Conservation (phyloP, 2,888 invertebrate species). For the Lampropteryx suffumata region DNA sequence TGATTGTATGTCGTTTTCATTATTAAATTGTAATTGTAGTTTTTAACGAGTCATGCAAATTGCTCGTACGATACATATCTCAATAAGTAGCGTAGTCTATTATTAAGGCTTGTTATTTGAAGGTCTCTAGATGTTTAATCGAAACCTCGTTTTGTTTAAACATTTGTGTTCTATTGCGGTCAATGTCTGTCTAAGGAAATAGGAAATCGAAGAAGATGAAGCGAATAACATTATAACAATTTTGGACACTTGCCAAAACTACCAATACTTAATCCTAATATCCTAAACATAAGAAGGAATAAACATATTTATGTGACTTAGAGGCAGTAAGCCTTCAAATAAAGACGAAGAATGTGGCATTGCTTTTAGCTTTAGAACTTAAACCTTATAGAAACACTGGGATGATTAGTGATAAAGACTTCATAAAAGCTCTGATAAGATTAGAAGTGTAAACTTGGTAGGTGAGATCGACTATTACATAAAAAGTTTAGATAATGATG, state of each 20-base stretch:
- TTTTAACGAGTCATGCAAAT: conserved; percentile 9
- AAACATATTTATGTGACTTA: too few relatives aligned
- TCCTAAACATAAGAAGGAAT: not conserved
- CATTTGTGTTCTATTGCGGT: conserved; percentile 5
- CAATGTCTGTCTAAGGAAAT: not conserved
- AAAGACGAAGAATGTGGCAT: too few relatives aligned
- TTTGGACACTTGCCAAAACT: conserved; percentile 5
- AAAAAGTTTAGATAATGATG: too few relatives aligned
- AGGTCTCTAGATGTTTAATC: conserved; percentile 3
- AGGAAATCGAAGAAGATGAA: not conserved
- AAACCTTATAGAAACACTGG: too few relatives aligned
- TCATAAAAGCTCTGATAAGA: too few relatives aligned
- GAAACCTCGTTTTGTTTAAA: too few relatives aligned
- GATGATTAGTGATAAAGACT: too few relatives aligned
- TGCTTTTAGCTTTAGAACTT: too few relatives aligned
- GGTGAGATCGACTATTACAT: too few relatives aligned
- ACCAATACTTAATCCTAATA: not conserved
- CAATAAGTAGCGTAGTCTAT: not conserved
- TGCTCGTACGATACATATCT: not conserved
- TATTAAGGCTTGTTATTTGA: not conserved
- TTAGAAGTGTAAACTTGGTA: too few relatives aligned
- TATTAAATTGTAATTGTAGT: conserved; percentile 14
- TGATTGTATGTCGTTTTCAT: conserved; percentile 15
- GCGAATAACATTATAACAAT: not conserved
- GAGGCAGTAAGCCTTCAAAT: too few relatives aligned